Base-by-base conservation (phyloP, 2,113 vertebrate species). In the Puntigrus tetrazona region DNA sequence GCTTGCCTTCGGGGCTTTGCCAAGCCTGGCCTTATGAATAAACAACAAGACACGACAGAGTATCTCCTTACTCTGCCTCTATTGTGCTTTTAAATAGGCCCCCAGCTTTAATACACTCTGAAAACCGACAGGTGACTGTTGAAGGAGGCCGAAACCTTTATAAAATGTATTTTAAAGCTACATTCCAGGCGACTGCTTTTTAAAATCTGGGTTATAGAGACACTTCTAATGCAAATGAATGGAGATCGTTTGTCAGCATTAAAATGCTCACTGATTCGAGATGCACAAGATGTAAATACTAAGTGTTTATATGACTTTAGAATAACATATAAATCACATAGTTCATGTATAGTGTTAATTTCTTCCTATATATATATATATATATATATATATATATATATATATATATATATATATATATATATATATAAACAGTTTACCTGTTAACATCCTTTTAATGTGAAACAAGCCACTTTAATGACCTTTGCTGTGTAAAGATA, bases 11-110 rank as follows among this genome's bases (percentile, higher is more conserved):
- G 92, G 86, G 92, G 88, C 89, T 89, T 92, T 90, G 88, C 92
- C 85, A 91, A 92, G 92, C 93, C 92, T 91, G 93, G 93, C 87
- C 87, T 93, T 95, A 95, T 95, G 93, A 94, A 95, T 96, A 95
- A 94, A 94, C 90, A 92, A 90, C 89, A 91, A 89, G 86, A 90
- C 91, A 47, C 70, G 61, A 65, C 87, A 81, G 90, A 90, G 91
- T 94, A 92, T 95, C 91, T 89, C 87, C 90, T 94, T 94, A 93
- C 93, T 93, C 91, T 94, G 93, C 93, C 87, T 86, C 89, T 90
- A 94, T 90, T 90, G 90, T 90, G 88, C 92, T 94, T 92, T 94
- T 22, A 78, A 86, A 81, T 63, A 84, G 9, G 14, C 67, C 36
- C 36, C n/a, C 8, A 59, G 55, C 78, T 84, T 84, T 65, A 86